phyloP scores from a whole-genome alignment of 2,797 vertebrate species.

The Scyliorhinus canicula region DNA sequence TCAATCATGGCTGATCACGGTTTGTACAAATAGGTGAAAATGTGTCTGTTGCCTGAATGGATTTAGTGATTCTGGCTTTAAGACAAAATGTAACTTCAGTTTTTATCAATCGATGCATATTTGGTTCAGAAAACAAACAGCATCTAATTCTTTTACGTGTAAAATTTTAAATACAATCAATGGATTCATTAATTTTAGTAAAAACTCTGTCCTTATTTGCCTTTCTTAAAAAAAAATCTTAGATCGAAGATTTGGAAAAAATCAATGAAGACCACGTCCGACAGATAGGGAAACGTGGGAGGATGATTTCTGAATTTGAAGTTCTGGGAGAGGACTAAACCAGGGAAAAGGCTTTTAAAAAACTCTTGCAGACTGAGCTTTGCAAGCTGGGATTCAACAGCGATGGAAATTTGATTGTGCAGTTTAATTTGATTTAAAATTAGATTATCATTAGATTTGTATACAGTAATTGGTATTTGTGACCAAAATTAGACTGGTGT shows the following conservation, averaged over 20 bases:
- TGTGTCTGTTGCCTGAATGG: not conserved
- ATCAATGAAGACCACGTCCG: conserved; percentile 88
- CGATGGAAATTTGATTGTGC: not conserved
- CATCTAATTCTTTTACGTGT: not conserved
- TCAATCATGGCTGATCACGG: no score
- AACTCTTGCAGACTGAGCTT: not conserved
- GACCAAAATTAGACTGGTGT: not conserved
- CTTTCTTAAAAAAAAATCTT: conserved; percentile 23
- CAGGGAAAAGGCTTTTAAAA: not conserved
- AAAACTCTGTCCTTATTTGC: not conserved
- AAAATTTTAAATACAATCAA: not conserved
- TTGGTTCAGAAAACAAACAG: not conserved
- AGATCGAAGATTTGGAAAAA: conserved; percentile 91
- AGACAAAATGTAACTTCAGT: not conserved
- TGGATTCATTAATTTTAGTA: not conserved
- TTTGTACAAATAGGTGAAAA: not conserved
- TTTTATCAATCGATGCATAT: not conserved
- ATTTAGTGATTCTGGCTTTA: not conserved
- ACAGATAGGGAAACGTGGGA: conserved; percentile 51
- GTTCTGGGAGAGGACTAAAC: not conserved
- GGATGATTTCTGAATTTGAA: not conserved
- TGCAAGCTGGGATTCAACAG: not conserved
- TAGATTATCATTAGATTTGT: not conserved
- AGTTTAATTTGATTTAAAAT: conserved; percentile 21
- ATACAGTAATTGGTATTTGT: not conserved